Percentiles rank a stretch among this genome's conserved stretches.
phyloP scores from a whole-genome alignment of 1,140 invertebrate genomes.

The Pachypeltis micranthus region DNA sequence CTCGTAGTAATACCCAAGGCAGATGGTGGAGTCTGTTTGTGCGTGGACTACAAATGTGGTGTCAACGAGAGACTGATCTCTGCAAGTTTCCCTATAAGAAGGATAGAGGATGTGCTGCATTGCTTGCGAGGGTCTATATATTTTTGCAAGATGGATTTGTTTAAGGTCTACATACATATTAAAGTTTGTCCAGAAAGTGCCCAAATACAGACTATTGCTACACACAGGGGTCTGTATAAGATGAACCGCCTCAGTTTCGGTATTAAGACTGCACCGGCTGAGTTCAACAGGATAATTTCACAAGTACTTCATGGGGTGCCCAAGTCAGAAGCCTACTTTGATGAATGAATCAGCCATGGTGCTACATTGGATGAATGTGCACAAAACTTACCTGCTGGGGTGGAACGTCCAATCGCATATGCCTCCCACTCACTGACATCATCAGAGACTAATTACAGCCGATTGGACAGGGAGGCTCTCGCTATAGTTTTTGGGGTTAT shows the following conservation, averaged over 20 bases:
- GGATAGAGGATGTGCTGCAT: not conserved
- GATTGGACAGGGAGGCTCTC: too few species aligned
- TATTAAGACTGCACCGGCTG: slow-evolving; percentile 34
- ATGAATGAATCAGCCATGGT: not conserved
- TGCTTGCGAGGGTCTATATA: not conserved
- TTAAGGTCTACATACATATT: slow-evolving; percentile 34
- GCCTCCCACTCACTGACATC: too few species aligned
- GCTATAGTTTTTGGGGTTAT: too few species aligned
- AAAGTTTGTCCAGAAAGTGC: slow-evolving; percentile 35
- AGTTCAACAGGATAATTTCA: not conserved
- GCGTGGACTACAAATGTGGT: slow-evolving; percentile 31
- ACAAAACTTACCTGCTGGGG: not conserved
- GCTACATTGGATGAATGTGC: not conserved
- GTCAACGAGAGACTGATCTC: not conserved
- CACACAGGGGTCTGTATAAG: slow-evolving; percentile 30
- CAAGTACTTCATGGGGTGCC: not conserved
- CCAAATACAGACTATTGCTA: slow-evolving; percentile 30
- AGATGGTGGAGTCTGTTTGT: slow-evolving; percentile 32
- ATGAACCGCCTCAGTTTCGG: slow-evolving; percentile 37
- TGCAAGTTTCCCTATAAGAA: not conserved
- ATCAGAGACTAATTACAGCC: too few species aligned
- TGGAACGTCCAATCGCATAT: not conserved
- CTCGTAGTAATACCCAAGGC: slow-evolving; percentile 33
- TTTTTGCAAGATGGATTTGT: slow-evolving; percentile 6
- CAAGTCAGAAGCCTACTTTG: not conserved